phyloP scores from a whole-genome alignment of 2,797 vertebrate species.

The Xenopus petersii region DNA sequence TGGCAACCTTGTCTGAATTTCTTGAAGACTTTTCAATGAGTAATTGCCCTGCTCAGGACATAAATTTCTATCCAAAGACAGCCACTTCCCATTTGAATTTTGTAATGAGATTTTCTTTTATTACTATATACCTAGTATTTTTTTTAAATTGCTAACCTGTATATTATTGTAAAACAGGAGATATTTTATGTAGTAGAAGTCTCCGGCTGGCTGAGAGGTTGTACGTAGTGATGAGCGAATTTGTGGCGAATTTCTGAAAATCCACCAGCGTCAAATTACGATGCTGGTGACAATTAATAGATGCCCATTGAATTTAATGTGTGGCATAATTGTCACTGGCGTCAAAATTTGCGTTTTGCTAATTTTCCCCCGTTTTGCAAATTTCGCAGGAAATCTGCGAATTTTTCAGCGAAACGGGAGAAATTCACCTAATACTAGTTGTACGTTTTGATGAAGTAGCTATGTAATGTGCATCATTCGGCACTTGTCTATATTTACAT shows the following conservation, averaged over 20 bases:
- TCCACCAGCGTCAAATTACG: no score
- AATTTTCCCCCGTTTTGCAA: no score
- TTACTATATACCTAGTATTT: slow-evolving; percentile 40
- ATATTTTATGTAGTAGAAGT: slow-evolving; percentile 16
- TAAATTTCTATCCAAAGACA: slow-evolving; percentile 40
- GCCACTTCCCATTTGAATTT: slow-evolving; percentile 32
- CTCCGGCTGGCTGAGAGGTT: slow-evolving; percentile 10
- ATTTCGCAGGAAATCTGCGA: no score
- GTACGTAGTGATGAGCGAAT: slow-evolving; percentile 3
- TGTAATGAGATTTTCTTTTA: slow-evolving; percentile 49
- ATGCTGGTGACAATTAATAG: no score
- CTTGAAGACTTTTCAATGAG: slow-evolving; percentile 35
- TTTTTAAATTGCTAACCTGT: slow-evolving; percentile 39
- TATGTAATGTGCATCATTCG: background rate
- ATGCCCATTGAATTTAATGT: no score
- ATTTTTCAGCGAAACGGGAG: no score
- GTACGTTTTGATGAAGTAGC: slow-evolving; percentile 13
- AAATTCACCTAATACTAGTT: background rate
- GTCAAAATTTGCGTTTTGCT: no score
- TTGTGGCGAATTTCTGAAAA: no score
- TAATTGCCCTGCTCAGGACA: slow-evolving; percentile 25
- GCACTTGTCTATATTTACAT: background rate
- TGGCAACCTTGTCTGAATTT: slow-evolving; percentile 47
- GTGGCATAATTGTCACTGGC: no score
- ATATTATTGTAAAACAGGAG: slow-evolving; percentile 35